phyloP scores from a whole-genome alignment of 2,888 invertebrate species.

The Nemotelus nigrinus region DNA sequence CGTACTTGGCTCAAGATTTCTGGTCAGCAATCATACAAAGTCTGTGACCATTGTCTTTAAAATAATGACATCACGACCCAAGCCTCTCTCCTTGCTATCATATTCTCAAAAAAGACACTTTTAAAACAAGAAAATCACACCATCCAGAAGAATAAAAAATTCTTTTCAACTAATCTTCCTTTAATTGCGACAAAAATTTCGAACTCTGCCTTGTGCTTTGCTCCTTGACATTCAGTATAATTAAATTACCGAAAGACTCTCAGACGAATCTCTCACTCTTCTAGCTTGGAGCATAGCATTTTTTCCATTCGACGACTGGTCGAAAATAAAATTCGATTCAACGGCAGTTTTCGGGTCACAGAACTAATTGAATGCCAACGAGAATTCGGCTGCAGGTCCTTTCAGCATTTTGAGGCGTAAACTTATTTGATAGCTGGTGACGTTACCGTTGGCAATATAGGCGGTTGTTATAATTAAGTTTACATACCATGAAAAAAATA shows the following conservation, averaged over 20 bases:
- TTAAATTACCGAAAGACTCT: not conserved
- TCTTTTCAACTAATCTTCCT: no score
- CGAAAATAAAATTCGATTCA: not conserved
- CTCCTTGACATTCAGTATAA: not conserved
- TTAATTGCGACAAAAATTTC: no score
- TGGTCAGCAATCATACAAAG: no score
- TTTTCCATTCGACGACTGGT: not conserved
- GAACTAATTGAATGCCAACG: not conserved
- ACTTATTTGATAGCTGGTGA: not conserved
- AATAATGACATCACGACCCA: no score
- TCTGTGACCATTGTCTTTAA: no score
- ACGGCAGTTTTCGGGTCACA: not conserved
- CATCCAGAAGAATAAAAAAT: no score
- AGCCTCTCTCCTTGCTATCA: no score
- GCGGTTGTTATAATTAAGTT: not conserved
- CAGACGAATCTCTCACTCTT: not conserved
- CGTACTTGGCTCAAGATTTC: no score
- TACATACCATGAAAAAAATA: not conserved
- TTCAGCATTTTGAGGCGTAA: not conserved
- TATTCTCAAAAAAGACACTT: no score
- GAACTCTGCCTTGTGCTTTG: not conserved
- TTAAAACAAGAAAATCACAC: no score
- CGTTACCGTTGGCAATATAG: not conserved
- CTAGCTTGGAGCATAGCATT: not conserved
- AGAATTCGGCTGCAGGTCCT: not conserved